Percentiles rank a stretch among this genome's conserved stretches.
These are phyloP conservation scores for Sebastes fasciatus DNA, from an alignment of 2,113 vertebrate species.

Conservation along the genomic window DNA sequence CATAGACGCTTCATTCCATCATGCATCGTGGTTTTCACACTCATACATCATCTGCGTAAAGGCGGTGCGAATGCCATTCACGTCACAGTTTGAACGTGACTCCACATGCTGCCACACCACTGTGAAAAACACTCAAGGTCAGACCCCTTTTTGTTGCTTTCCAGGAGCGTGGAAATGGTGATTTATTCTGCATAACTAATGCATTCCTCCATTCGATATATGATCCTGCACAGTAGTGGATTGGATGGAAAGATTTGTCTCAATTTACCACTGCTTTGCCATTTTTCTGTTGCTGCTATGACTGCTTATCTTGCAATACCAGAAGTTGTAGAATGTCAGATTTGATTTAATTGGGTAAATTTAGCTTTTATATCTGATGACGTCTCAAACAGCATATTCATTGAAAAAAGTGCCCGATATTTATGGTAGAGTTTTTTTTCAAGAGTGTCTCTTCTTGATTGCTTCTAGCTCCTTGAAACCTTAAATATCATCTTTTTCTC, in stretches of 20 bases:
- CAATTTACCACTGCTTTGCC: conserved; percentile 28
- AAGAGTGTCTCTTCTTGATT: not conserved
- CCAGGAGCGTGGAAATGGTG: conserved; percentile 40
- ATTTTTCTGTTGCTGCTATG: conserved; percentile 36
- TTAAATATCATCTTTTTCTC: conserved; percentile 22
- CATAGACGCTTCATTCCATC: conserved; percentile 14
- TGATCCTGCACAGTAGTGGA: conserved; percentile 16
- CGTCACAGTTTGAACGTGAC: conserved; percentile 16
- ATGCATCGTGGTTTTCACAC: conserved; percentile 7
- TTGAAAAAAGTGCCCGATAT: not conserved
- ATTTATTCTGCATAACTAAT: conserved; percentile 56
- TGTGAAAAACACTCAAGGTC: conserved; percentile 63
- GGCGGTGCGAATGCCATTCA: conserved; percentile 33
- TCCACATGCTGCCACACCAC: not conserved
- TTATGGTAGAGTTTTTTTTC: conserved; percentile 19
- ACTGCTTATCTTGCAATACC: conserved; percentile 25
- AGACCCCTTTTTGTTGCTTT: conserved; percentile 35
- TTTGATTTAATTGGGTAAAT: conserved; percentile 18
- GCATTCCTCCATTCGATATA: conserved; percentile 22
- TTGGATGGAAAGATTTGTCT: conserved; percentile 36
- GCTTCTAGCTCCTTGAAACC: conserved; percentile 27
- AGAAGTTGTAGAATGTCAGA: conserved; percentile 12
- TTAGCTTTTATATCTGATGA: not conserved
- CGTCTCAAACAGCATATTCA: not conserved
- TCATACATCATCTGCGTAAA: conserved; percentile 34